A percentile compares a stretch with the other conserved stretches of the same genome.
phyloP scores from a whole-genome alignment of 1,140 invertebrate species.

The Drosophila persimilis region DNA sequence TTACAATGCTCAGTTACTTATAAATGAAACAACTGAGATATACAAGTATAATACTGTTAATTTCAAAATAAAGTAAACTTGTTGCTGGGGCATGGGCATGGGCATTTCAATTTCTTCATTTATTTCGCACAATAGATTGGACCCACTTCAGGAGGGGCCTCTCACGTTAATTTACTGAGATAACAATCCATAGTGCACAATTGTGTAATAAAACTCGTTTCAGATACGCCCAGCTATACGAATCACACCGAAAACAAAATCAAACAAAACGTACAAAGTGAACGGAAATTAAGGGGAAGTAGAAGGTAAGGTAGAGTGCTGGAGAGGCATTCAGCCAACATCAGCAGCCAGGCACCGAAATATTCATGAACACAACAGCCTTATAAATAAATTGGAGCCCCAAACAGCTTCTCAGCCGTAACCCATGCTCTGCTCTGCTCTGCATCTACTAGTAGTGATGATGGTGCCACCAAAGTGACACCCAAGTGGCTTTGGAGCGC shows the following conservation, averaged over 20 bases:
- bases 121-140: too few relatives aligned
- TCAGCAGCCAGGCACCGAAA: conserved; percentile 60
- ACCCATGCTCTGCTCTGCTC: conserved; percentile 27
- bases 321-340: conserved; percentile 1
- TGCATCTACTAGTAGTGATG: conserved; percentile 30
- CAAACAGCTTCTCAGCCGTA: conserved; percentile 23
- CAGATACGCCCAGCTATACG: conserved; percentile 34
- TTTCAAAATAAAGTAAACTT: too few relatives aligned
- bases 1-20: too few relatives aligned
- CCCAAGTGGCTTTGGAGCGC: conserved; percentile 51
- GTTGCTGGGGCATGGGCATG: conserved; percentile 23
- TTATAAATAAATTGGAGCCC: conserved; percentile 66
- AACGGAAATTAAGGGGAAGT: too few relatives aligned
- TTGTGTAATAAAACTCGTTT: conserved; percentile 49
- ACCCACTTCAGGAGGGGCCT: too few relatives aligned
- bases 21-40: too few relatives aligned
- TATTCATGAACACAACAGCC: conserved; percentile 62
- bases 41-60: too few relatives aligned
- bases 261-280: too few relatives aligned
- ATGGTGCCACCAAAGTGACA: conserved; percentile 33
- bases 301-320: not conserved
- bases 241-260: conserved; percentile 11
- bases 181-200: conserved; percentile 36
- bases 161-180: too few relatives aligned
- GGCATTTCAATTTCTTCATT: not conserved